Evolutionary conservation across 2,113 vertebrate species (phyloP).

Genomic region (Myiozetetes cayanensis): DNA sequence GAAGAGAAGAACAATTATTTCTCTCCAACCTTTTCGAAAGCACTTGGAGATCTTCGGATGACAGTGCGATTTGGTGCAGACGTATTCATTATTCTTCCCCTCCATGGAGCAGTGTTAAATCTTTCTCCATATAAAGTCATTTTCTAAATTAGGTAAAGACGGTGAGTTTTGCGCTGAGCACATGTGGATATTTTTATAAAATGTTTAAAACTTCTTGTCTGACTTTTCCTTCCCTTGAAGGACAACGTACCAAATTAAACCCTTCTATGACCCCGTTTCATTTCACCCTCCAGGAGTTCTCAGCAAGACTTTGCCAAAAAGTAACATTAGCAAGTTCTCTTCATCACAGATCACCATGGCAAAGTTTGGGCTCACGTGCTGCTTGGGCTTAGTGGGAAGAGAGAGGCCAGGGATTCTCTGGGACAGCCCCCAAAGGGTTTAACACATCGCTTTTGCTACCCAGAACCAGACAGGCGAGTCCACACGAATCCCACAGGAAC

Average conservation of each 20-base stretch:
- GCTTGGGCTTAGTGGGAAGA: background rate
- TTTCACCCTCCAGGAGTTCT: conserved; percentile 31
- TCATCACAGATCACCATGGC: background rate
- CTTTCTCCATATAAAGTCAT: conserved; percentile 63
- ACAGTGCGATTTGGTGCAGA: conserved; percentile 30
- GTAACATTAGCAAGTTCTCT: background rate
- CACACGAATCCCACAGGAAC: background rate
- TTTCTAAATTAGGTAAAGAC: conserved; percentile 69
- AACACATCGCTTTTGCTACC: background rate
- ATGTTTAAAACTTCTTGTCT: conserved; percentile 62
- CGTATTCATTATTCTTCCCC: conserved; percentile 59
- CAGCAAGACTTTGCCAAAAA: conserved; percentile 23
- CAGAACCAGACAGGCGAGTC: background rate
- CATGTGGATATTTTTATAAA: conserved; percentile 68
- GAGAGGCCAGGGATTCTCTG: background rate
- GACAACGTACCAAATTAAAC: conserved; percentile 52
- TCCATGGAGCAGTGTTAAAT: conserved; percentile 50
- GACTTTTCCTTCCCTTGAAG: conserved; percentile 59
- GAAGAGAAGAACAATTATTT: conserved; percentile 46
- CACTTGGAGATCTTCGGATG: conserved; percentile 37
- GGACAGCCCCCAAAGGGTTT: background rate
- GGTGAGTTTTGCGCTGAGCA: conserved; percentile 60
- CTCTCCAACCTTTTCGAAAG: conserved; percentile 35
- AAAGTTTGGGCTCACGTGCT: background rate
- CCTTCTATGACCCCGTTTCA: conserved; percentile 41